A percentile compares a stretch with the other conserved stretches of the same genome.
Conservation (phyloP, 1,140 invertebrate species). For the Eubasilissa regina region DNA sequence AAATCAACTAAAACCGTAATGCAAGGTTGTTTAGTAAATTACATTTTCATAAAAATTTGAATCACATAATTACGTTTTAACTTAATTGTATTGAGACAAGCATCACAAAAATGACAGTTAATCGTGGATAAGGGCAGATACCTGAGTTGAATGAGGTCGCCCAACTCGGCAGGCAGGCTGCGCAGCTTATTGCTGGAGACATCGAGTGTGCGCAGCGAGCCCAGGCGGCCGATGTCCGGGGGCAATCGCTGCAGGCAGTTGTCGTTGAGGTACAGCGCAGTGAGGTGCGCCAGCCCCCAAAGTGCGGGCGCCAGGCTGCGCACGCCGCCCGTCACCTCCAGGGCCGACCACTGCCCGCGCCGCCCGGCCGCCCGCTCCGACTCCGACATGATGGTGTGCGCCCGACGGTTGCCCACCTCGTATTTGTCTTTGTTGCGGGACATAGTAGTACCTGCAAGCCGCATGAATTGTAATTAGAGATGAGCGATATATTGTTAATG, state of each 20-base stretch:
- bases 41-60: too few species aligned
- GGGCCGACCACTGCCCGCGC: conserved; percentile 89
- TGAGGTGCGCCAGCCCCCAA: conserved; percentile 93
- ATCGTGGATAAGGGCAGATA: conserved; percentile 62
- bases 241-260: conserved; percentile 92
- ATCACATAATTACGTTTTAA: too few species aligned
- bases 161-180: conserved; percentile 94
- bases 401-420: conserved; percentile 81
- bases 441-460: conserved; percentile 73
- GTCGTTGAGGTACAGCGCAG: conserved; percentile 94
- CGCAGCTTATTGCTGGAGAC: conserved; percentile 95
- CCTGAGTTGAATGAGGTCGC: conserved; percentile 94
- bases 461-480: not conserved
- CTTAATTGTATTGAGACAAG: too few species aligned
- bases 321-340: conserved; percentile 90
- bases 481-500: too few species aligned
- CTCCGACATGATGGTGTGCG: conserved; percentile 92
- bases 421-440: conserved; percentile 81
- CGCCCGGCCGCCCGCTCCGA: conserved; percentile 94
- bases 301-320: conserved; percentile 92
- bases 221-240: conserved; percentile 87
- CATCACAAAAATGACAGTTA: too few species aligned
- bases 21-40: too few species aligned
- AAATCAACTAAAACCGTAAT: too few species aligned
- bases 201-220: conserved; percentile 90